Base-by-base conservation (phyloP, 2,888 invertebrate species). In the Germaria angustata region DNA sequence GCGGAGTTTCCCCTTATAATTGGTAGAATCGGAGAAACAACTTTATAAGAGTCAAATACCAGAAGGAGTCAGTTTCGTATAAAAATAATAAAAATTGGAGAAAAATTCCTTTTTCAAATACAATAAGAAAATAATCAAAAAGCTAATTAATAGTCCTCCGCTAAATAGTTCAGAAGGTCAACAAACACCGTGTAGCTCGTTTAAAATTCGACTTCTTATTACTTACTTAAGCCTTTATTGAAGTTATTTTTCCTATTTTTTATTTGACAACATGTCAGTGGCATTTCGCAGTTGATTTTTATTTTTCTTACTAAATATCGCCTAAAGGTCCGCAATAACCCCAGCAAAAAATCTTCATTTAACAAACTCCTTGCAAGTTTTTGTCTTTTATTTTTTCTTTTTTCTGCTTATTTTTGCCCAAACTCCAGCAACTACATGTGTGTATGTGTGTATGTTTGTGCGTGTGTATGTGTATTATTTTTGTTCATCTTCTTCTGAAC, bases 401-500 rank as follows among this genome's bases (percentile, higher is more conserved):
- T 57, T n/a, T n/a, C n/a, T n/a, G n/a, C n/a, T n/a, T n/a, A n/a
- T n/a, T n/a, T 61, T 49, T 65, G 53, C 13, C 44, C 28, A 20
- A 77, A 53, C 53, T 61, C 44, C 24, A 63, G 20, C 28, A 63
- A 46, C 55, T 77, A 24, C 24, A 28, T 28, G 28, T 5, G 3
- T 28, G 6, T 28, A 28, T 6, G 28, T 28, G 6, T 28, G 6
- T 5, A 28, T 28, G 28, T 28, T 3, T 28, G 28, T 28, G 28
- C 6, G 28, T 28, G 28, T 28, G 28, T 28, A 6, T n/a, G 20
- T 55, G 15, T 32, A 39, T 49, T 59, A 57, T 77, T 76, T 84
- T 75, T 76, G 49, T 84, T 57, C 39, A 77, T 71, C 51, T 73
- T 72, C 77, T 59, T 84, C 75, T 86, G 84, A 82, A 84, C 84